Percentiles rank a stretch among this genome's conserved stretches.
phyloP scores from a whole-genome alignment of 2,888 invertebrate genomes.

The Erynnis tages region DNA sequence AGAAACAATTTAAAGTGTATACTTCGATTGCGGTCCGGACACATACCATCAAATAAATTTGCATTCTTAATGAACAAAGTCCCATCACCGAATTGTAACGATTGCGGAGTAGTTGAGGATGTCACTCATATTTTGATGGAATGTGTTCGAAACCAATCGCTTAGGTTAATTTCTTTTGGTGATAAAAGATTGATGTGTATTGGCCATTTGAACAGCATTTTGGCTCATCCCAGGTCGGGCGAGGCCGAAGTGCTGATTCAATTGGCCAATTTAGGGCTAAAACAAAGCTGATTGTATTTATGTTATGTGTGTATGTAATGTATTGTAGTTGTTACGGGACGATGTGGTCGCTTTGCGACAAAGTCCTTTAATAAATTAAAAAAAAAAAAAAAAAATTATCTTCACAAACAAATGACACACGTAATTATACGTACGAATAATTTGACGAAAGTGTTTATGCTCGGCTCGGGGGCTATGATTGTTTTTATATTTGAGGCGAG shows the following conservation, averaged over 20 bases:
- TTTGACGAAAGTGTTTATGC: too few species aligned
- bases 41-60: conserved; percentile 14
- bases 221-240: conserved; percentile 1
- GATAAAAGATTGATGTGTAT: background rate
- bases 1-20: background rate
- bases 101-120: conserved; percentile 3
- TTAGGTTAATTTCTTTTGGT: background rate
- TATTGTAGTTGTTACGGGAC: too few species aligned
- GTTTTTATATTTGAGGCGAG: too few species aligned
- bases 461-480: too few species aligned
- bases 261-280: background rate
- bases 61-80: conserved; percentile 8
- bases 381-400: too few species aligned
- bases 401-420: too few species aligned
- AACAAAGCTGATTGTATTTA: too few species aligned
- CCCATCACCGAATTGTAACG: background rate
- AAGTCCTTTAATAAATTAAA: too few species aligned
- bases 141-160: conserved; percentile 1
- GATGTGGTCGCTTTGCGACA: too few species aligned
- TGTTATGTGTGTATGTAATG: too few species aligned
- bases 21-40: conserved; percentile 10
- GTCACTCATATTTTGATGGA: conserved; percentile 6
- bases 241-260: background rate
- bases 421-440: too few species aligned
- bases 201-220: background rate